Evolutionary conservation across 2,113 vertebrate species (phyloP).

Genomic region (Gambusia holbrooki): DNA sequence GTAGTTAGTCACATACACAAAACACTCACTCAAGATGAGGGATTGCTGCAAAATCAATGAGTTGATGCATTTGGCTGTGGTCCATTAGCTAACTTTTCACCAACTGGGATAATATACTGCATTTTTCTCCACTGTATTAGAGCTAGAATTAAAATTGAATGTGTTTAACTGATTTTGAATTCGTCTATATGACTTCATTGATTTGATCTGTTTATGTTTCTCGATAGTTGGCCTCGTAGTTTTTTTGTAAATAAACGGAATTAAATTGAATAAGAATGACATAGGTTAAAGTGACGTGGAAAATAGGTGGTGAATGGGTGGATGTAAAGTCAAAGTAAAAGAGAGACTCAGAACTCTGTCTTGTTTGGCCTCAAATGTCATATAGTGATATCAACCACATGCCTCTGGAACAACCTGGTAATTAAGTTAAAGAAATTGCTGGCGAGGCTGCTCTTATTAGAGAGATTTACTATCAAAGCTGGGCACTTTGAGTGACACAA

Average conservation of each 20-base stretch:
- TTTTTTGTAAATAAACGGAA: neutral
- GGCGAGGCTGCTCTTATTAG: slow-evolving; percentile 15
- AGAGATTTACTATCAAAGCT: slow-evolving; percentile 42
- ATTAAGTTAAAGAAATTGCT: slow-evolving; percentile 23
- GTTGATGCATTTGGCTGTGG: neutral
- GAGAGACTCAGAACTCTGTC: neutral
- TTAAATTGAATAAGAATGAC: neutral
- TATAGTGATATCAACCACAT: slow-evolving; percentile 1
- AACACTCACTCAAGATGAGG: too few relatives aligned
- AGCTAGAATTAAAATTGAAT: neutral
- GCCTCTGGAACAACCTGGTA: slow-evolving; percentile 13
- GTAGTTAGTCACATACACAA: neutral
- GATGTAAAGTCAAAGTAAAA: neutral
- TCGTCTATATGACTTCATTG: neutral
- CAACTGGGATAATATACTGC: neutral
- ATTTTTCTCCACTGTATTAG: neutral
- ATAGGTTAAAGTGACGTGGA: neutral
- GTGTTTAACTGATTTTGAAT: neutral
- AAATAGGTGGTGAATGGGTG: neutral
- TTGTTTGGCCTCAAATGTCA: neutral
- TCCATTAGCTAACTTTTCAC: neutral
- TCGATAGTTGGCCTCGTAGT: neutral
- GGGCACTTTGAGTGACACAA: slow-evolving; percentile 37
- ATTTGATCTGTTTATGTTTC: neutral
- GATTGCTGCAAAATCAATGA: neutral